phyloP scores from a whole-genome alignment of 2,888 invertebrate genomes.

The Andrena marginata region DNA sequence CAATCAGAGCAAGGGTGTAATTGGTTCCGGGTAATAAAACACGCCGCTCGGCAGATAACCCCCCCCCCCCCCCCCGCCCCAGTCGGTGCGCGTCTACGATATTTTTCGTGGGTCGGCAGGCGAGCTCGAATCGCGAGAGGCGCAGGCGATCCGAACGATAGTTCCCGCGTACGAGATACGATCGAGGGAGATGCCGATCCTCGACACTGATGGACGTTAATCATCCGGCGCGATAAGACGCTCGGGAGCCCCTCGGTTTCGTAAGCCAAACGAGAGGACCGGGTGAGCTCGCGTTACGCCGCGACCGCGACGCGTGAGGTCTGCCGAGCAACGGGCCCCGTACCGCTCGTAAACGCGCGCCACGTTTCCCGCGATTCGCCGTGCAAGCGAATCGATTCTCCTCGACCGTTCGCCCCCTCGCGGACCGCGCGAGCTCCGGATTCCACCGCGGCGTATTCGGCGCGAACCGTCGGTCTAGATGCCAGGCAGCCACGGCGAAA shows the following conservation, averaged over 20 bases:
- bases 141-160: neutral
- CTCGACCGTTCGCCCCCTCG: constrained; percentile 31
- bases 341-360: constrained; percentile 4
- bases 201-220: constrained; percentile 54
- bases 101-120: constrained; percentile 1
- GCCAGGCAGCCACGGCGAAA: constrained; percentile 12
- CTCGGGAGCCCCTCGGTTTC: constrained; percentile 43
- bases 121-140: neutral
- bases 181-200: constrained; percentile 47
- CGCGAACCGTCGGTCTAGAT: neutral
- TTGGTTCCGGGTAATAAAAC: constrained; percentile 66
- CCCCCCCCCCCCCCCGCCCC: too few relatives aligned
- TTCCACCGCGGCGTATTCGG: neutral
- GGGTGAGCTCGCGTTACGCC: constrained; percentile 72
- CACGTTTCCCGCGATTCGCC: constrained; percentile 64
- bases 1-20: constrained; percentile 62
- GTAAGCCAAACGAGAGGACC: constrained; percentile 61
- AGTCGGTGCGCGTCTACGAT: constrained; percentile 41
- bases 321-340: neutral
- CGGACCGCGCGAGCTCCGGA: neutral
- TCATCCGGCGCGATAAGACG: constrained; percentile 33
- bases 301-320: neutral
- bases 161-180: constrained; percentile 13
- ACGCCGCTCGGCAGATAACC: constrained; percentile 42
- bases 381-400: constrained; percentile 70